These are phyloP conservation scores for Leptinotarsa undecemlineata DNA, from an alignment of 1,140 invertebrate genomes.

Conservation along the genomic window DNA sequence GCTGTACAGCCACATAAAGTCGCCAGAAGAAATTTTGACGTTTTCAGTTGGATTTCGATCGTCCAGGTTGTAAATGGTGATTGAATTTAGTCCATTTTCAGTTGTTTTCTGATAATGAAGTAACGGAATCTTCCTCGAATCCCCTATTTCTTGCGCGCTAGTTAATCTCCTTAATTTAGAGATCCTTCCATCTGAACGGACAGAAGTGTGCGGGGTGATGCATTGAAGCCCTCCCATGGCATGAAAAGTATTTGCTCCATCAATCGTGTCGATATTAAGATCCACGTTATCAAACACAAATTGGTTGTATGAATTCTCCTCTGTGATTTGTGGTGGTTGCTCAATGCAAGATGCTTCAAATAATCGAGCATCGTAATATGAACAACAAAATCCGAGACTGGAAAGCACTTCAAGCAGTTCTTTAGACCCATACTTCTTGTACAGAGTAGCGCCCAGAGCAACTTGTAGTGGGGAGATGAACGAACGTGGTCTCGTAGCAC, in stretches of 20 bases:
- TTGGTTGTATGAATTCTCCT: slow-evolving; percentile 35
- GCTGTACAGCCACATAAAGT: slow-evolving; percentile 37
- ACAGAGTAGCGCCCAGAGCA: slow-evolving; percentile 35
- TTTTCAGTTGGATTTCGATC: too few relatives aligned
- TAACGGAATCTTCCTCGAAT: slow-evolving; percentile 10
- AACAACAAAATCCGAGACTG: slow-evolving; percentile 30
- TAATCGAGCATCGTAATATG: slow-evolving; percentile 41
- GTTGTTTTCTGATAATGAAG: slow-evolving; percentile 17
- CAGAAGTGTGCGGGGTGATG: slow-evolving; percentile 11
- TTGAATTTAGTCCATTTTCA: not conserved
- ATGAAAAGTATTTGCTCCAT: slow-evolving; percentile 40
- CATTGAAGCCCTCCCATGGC: slow-evolving; percentile 32
- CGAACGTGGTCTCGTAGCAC: slow-evolving; percentile 41
- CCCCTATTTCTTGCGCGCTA: slow-evolving; percentile 12
- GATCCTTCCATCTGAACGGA: not conserved
- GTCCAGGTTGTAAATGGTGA: too few relatives aligned
- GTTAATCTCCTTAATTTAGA: slow-evolving; percentile 18
- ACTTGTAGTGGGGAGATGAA: slow-evolving; percentile 43
- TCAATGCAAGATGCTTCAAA: slow-evolving; percentile 47
- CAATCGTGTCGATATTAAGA: slow-evolving; percentile 44
- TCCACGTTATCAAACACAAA: slow-evolving; percentile 53
- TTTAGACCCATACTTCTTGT: slow-evolving; percentile 44
- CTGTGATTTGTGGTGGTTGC: slow-evolving; percentile 28
- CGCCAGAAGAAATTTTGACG: not conserved
- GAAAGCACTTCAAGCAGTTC: slow-evolving; percentile 38